These are phyloP conservation scores for Gasterosteus aculeatus DNA, from an alignment of 2,113 vertebrate species.

Conservation along the genomic window DNA sequence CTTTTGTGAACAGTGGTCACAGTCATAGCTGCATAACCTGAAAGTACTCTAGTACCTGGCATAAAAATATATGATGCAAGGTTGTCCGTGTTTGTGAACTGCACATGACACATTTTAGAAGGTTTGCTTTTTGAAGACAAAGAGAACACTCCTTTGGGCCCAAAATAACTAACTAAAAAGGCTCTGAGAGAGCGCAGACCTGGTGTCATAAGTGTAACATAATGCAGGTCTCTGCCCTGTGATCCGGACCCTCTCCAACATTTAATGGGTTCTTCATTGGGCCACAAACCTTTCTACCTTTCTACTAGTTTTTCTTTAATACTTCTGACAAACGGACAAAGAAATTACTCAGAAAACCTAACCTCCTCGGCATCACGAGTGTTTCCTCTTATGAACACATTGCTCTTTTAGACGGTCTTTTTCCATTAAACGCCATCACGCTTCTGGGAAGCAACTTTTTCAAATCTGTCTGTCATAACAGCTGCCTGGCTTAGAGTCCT, in stretches of 20 bases:
- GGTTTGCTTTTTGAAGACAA: not conserved
- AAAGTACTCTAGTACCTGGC: not conserved
- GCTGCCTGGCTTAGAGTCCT: slow-evolving; percentile 18
- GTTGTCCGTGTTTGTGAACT: no score
- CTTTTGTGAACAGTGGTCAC: not conserved
- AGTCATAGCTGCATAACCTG: not conserved
- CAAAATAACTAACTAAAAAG: not conserved
- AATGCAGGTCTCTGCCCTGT: not conserved
- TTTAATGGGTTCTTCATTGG: not conserved
- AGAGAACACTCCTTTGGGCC: not conserved
- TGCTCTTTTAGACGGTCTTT: not conserved
- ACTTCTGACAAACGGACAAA: not conserved
- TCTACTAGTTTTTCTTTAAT: not conserved
- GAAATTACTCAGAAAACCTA: not conserved
- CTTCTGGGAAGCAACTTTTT: not conserved
- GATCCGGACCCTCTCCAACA: not conserved
- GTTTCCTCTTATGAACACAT: slow-evolving; percentile 18
- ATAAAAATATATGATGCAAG: no score
- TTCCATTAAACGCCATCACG: slow-evolving; percentile 10
- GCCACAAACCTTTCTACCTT: not conserved
- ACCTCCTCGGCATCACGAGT: not conserved
- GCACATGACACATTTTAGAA: not conserved
- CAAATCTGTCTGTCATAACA: slow-evolving; percentile 18
- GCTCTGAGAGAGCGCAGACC: not conserved
- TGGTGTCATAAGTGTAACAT: not conserved